Evolutionary conservation across 2,888 invertebrate genomes (phyloP), one percentile per base, ranked within the genome.

Genomic region (Caenorhabditis wallacei): DNA sequence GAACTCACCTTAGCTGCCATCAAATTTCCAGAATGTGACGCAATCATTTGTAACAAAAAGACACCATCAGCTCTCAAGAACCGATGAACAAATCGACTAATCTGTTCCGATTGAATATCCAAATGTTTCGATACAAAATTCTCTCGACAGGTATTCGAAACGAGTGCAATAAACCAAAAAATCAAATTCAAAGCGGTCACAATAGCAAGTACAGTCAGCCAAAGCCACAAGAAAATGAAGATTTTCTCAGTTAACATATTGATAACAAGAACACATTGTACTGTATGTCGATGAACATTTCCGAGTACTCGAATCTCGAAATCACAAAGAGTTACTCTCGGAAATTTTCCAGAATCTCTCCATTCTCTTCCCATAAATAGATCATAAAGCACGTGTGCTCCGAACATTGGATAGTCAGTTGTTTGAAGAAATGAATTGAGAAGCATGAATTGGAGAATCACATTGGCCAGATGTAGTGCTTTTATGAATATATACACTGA

Each of bases 371-470:
- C 91, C 75, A 91, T 91, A 26, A 93, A 88, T 57, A 93, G 87
- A 82, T 93, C 93, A 74, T 92, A 92, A 18, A 93, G 85, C 22
- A 93, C 93, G 85, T 93, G 92, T 59, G 92, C 92, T 57, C 93
- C 93, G 89, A 92, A 92, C 70, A 92, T 84, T 26, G 92, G 91
- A 61, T 92, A 92, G 43, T 92, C 92, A 20, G 88, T 74, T 1
- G 92, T 92, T 51, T 93, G 93, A 56, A 93, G 90, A 86, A 93
- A 93, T 71, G 92, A 90, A 88, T 93, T 93, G 82, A 93, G 91
- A 85, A 93, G 88, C 86, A 93, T 92, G 75, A 93, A 91, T 87
- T 93, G 87, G 13, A 87, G 69, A 18, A 85, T 72, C 18, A 86
- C 87, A 68, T 87, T 87, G 54, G 75, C 80, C 66, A 87, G 63